These are phyloP conservation scores for Spea multiplicata DNA, from an alignment of 2,113 vertebrate species.

Conservation along the genomic window DNA sequence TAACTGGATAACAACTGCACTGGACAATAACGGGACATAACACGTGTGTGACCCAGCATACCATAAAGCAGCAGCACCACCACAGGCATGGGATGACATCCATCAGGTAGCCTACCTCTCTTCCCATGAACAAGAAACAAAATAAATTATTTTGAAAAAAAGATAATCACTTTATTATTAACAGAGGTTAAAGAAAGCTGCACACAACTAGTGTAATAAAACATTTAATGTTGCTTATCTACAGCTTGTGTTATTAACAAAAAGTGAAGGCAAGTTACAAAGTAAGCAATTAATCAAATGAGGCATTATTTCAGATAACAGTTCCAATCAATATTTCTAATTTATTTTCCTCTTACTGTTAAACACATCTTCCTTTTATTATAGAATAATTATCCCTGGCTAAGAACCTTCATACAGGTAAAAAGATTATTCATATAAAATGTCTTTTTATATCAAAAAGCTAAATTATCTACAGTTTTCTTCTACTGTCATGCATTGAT, in stretches of 20 bases:
- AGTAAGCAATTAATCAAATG: constrained; percentile 47
- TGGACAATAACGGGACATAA: too few relatives aligned
- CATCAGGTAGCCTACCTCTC: too few relatives aligned
- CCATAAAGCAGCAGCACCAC: too few relatives aligned
- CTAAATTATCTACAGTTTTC: background rate
- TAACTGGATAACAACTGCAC: too few relatives aligned
- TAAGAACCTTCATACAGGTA: constrained; percentile 23
- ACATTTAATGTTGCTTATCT: constrained; percentile 36
- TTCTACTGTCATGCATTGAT: background rate
- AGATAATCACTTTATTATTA: background rate
- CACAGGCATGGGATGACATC: too few relatives aligned
- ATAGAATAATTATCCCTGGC: constrained; percentile 21
- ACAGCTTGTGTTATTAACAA: constrained; percentile 29
- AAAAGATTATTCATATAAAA: constrained; percentile 4
- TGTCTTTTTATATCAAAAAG: background rate
- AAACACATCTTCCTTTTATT: constrained; percentile 38
- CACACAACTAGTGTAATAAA: constrained; percentile 1
- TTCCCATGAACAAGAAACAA: too few relatives aligned
- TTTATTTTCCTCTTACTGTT: constrained; percentile 37
- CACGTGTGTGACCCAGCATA: too few relatives aligned
- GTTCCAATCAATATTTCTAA: constrained; percentile 46
- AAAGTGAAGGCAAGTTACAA: constrained; percentile 3
- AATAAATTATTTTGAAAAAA: background rate
- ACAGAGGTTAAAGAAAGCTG: background rate
- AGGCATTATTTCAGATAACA: constrained; percentile 42